phyloP scores from a whole-genome alignment of 2,888 invertebrate species.

The Rhorus exstirpatorius region DNA sequence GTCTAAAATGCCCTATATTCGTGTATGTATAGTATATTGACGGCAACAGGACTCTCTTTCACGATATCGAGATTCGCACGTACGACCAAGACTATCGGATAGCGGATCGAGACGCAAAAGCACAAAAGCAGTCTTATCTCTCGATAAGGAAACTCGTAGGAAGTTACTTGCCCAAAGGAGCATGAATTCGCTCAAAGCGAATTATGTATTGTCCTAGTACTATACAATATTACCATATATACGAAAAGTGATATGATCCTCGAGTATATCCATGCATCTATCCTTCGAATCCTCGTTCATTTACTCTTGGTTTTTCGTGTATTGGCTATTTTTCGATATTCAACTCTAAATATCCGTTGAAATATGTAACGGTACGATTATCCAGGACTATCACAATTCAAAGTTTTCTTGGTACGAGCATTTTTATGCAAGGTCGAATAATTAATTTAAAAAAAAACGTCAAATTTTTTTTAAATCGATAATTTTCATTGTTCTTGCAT shows the following conservation, averaged over 20 bases:
- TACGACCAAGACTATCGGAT: conserved; percentile 27
- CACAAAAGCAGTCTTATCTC: conserved; percentile 33
- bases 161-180: not conserved
- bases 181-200: conserved; percentile 10
- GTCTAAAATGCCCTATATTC: not conserved
- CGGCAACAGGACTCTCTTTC: conserved; percentile 9
- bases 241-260: conserved; percentile 34
- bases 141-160: conserved; percentile 12
- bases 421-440: too few species aligned
- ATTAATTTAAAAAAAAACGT: too few species aligned
- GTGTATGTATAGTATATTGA: not conserved
- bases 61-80: conserved; percentile 23
- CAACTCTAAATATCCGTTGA: conserved; percentile 9
- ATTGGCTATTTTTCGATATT: conserved; percentile 48
- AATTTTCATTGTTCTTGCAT: too few species aligned
- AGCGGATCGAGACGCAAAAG: conserved; percentile 23
- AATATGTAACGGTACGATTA: not conserved
- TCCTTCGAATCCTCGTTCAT: not conserved
- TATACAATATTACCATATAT: conserved; percentile 11
- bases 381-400: too few species aligned
- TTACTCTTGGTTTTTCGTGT: not conserved
- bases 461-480: too few species aligned
- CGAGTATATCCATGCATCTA: conserved; percentile 10
- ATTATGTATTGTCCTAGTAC: conserved; percentile 43
- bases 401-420: too few species aligned